Base-by-base conservation (phyloP, 2,888 invertebrate species). In the Melipona bicolor region DNA sequence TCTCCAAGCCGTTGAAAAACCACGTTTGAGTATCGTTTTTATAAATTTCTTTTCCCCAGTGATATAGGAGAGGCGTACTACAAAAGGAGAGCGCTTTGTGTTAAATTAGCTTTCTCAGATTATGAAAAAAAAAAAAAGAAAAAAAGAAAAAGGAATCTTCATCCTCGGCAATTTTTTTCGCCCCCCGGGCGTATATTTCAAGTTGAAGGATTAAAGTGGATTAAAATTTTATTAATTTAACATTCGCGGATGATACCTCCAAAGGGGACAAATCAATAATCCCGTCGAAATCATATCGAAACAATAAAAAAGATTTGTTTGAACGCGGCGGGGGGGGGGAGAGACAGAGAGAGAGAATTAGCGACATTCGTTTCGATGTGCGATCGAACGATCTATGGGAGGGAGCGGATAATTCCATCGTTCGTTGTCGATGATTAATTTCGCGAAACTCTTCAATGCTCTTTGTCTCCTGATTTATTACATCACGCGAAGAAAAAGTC, bases 191-290 rank as follows among this genome's bases (percentile, higher is more conserved):
- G 6, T 17, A 6, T 13, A 11, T 50, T 24, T 36, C 36, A 21
- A n/a, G 36, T 5, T 5, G 1, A 1, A 0, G 32, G 32, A 15
- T 49, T 27, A 52, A 67, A 61, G 32, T 59, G 67, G 17, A 21
- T 43, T n/a, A 17, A 11, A 19, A 21, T 19, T 62, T 50, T 59
- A 65, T 71, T 71, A 65, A 77, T 65, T 78, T 50, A 27, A 19
- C 21, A 43, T 43, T 43, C 43, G 43, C 43, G 43, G 11, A 21
- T 13, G 49, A 21, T 4, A 17, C 11, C 15, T n/a, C 2, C 11
- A 32, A 21, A 27, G 27, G 49, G 19, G 36, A 21, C 27, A 21
- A 27, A 0, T 36, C 15, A 54, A 50, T 70, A 65, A 65, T 50
- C 3, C 9, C 64, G 32, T 32, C 19, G 27, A 27, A 27, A 27